These are phyloP conservation scores for Ibidorhyncha struthersii DNA, from an alignment of 2,113 vertebrate genomes.

Conservation along the genomic window DNA sequence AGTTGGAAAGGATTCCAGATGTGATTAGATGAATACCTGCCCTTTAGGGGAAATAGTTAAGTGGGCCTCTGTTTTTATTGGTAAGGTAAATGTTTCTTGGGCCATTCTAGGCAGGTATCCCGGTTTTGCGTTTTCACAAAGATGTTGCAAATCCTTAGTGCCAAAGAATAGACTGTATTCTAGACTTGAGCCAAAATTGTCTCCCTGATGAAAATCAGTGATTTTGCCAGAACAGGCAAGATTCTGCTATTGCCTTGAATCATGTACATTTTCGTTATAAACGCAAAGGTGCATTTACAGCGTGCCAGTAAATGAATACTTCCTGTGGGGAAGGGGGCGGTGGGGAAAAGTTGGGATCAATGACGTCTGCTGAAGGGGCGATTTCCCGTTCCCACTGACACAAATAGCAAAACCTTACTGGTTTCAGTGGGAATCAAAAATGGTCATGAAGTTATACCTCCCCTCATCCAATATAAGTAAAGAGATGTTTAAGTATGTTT, in stretches of 20 bases:
- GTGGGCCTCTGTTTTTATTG: constrained; percentile 22
- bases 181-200: not conserved
- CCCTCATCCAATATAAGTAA: not conserved
- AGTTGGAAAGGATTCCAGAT: constrained; percentile 58
- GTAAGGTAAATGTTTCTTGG: constrained; percentile 27
- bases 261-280: not conserved
- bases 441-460: not conserved
- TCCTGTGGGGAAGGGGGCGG: not conserved
- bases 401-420: not conserved
- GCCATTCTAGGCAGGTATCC: constrained; percentile 23
- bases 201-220: not conserved
- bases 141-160: not conserved
- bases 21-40: constrained; percentile 58
- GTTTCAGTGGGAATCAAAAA: not conserved
- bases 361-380: not conserved
- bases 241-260: not conserved
- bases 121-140: not conserved
- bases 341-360: not conserved
- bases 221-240: not conserved
- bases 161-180: not conserved
- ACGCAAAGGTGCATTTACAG: not conserved
- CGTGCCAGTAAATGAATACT: not conserved
- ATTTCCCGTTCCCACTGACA: not conserved
- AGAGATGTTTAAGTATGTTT: not conserved
- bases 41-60: constrained; percentile 34